Base-by-base conservation (phyloP, 2,113 vertebrate genomes). In the Synchiropus splendidus region DNA sequence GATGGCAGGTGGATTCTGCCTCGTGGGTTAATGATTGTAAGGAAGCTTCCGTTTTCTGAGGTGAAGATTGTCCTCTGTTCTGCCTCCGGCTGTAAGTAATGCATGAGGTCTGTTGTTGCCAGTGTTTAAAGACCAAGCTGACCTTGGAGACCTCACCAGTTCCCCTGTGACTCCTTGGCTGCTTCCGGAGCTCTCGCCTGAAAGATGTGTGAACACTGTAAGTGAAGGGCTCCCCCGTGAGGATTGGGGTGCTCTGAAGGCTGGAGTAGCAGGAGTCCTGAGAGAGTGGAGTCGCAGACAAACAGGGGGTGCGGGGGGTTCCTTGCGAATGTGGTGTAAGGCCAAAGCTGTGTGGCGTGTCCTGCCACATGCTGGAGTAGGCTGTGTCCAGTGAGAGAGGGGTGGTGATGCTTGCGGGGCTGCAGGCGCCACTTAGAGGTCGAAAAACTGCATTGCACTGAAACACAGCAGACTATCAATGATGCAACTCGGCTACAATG, bases 381-480 rank as follows among this genome's bases (percentile, higher is more conserved):
- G 92, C 92, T 0, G 95, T 99, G 72, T 99, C 95, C 10, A 92
- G 88, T 64, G 94, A 99, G 52, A 95, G 89, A 1, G 95, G 92
- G 0, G 95, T 97, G 31, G 81, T 75, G 9, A 89, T 81, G 12
- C 90, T 94, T 54, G 83, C 85, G 1, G 92, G 91, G 58, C 91
- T 80, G 27, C 78, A 76, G 21, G 6, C 58, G 61, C 12, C 10
- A 54, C 72, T 89, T 90, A 33, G 81, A 42, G 12, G 83, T 5
- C 21, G 21, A 27, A 27, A 8, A 27, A 27, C 68, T 16, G 60
- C 55, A 18, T 52, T 70, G 18, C 46, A 61, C 86, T 88, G 61
- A 2, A 64, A 50, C 10, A 68, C 8, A 59, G 6, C 42, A 2
- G 32, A 31, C 11, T 27, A 27, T 5, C 4, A 8, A 27, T 5